Percentiles rank a stretch among this genome's conserved stretches.
phyloP scores from a whole-genome alignment of 53 echinoderm and acorn worm species.

The Luidia sarsii region DNA sequence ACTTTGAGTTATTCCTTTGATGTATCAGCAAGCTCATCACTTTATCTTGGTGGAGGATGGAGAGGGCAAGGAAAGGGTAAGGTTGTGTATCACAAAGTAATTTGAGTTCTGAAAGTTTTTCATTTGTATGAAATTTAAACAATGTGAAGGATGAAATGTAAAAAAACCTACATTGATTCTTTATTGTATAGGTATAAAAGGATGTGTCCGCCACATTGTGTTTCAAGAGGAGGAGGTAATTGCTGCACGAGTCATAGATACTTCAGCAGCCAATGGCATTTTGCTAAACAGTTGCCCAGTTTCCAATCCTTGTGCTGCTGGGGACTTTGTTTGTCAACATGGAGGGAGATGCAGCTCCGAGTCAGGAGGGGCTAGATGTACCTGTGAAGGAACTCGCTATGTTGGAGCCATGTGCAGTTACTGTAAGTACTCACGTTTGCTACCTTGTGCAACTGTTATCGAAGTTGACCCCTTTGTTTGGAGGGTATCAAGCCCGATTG shows the following conservation, averaged over 20 bases:
- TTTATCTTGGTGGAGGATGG: constrained; percentile 43
- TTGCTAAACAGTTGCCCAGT: constrained; percentile 64
- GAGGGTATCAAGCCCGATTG: no score
- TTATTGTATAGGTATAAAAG: constrained; percentile 64
- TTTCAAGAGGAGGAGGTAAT: constrained; percentile 49
- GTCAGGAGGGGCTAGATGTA: constrained; percentile 51
- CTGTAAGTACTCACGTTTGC: no score
- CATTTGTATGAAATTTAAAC: neutral
- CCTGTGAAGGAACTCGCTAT: constrained; percentile 65
- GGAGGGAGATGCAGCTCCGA: constrained; percentile 62
- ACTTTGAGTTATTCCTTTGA: neutral
- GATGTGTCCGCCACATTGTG: constrained; percentile 71
- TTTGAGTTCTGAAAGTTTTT: neutral
- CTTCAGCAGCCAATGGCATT: constrained; percentile 67
- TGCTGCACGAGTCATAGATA: constrained; percentile 58
- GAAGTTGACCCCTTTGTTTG: no score
- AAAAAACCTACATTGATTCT: no score
- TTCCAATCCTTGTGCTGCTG: constrained; percentile 71
- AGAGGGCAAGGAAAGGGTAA: constrained; percentile 39
- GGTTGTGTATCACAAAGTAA: neutral
- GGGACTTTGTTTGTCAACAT: constrained; percentile 67
- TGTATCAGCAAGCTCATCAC: constrained; percentile 19
- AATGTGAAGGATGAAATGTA: no score
- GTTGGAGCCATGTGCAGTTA: constrained; percentile 74
- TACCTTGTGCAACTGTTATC: no score